Evolutionary conservation across 2,113 vertebrate genomes (phyloP).

Genomic region (Tyto alba): DNA sequence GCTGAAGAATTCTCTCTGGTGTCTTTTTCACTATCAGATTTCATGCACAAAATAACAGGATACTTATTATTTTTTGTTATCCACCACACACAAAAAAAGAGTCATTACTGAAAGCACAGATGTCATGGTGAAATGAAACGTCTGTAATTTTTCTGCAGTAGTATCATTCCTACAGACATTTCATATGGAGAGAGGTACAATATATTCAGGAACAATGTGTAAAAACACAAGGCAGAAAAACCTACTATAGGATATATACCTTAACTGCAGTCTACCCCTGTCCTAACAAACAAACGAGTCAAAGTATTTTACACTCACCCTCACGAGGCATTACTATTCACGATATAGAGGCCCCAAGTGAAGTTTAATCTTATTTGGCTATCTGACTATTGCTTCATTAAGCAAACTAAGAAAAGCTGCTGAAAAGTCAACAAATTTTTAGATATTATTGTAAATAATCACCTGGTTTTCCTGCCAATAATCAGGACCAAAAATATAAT

Average conservation of each 20-base stretch:
- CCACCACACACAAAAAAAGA: neutral
- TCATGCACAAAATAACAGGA: slow-evolving; percentile 44
- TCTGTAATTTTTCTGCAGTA: neutral
- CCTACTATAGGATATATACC: neutral
- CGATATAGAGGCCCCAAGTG: rapidly evolving
- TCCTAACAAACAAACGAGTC: neutral
- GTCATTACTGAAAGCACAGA: neutral
- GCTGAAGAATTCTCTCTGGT: slow-evolving; percentile 29
- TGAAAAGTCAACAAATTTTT: neutral
- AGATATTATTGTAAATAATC: slow-evolving; percentile 9
- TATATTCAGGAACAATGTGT: neutral
- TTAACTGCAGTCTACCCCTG: neutral
- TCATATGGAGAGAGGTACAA: rapidly evolving
- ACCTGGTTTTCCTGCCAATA: slow-evolving; percentile 1
- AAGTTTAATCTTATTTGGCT: slow-evolving; percentile 18
- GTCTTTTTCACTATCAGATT: slow-evolving; percentile 62
- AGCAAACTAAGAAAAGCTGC: neutral
- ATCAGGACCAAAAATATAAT: neutral
- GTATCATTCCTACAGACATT: neutral
- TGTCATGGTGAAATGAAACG: neutral
- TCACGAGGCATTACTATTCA: neutral
- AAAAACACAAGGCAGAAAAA: neutral
- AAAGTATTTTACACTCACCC: neutral
- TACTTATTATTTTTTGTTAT: slow-evolving; percentile 23
- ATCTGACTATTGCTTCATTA: neutral